Evolutionary conservation across 2,113 vertebrate species (phyloP), one percentile per base, ranked within the genome.

Genomic region (Ciconia stormi): DNA sequence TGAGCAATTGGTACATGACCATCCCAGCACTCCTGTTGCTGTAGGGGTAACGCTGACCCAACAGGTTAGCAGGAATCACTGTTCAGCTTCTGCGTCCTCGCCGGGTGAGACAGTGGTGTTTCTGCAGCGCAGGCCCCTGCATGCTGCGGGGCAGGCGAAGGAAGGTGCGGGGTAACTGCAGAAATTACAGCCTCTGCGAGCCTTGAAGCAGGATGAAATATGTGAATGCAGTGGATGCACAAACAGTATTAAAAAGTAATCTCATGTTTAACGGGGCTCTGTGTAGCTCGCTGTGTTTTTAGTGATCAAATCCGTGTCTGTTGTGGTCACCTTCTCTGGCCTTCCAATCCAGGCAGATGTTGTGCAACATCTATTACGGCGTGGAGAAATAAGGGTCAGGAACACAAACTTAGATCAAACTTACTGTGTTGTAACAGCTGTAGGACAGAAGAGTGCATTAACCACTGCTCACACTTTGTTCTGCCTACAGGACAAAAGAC

Each of bases 351-450:
- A 79, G 56, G 65, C 18, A 82, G 63, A 74, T 27, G 23, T 78
- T 1, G 0, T 0, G 0, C 22, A 63, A 16, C 7, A 13, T 65
- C 50, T 69, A 0, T 47, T 56, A 25, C 0, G 1, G 21, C 56
- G 65, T 27, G 18, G 61, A 90, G 47, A 85, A 47, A 7, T 7
- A 15, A 76, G 25, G 38, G 49, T 63, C 44, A 63, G 69, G 63
- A 91, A 61, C 3, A 11, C 17, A 78, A 58, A n/a, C 44, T 67
- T 50, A 36, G 58, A 44, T 88, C 36, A 53, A 47, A 36, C 65
- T 49, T 42, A 11, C 21, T 20, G 29, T 84, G 46, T 90, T 3
- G 11, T 58, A 82, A 63, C 11, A 76, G 27, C 40, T 87, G 42
- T 47, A 59, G 77, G 36, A 87, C 74, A 80, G 70, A 56, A 52